These are phyloP conservation scores for Dermochelys coriacea DNA, from an alignment of 2,797 vertebrate species.

Conservation along the genomic window DNA sequence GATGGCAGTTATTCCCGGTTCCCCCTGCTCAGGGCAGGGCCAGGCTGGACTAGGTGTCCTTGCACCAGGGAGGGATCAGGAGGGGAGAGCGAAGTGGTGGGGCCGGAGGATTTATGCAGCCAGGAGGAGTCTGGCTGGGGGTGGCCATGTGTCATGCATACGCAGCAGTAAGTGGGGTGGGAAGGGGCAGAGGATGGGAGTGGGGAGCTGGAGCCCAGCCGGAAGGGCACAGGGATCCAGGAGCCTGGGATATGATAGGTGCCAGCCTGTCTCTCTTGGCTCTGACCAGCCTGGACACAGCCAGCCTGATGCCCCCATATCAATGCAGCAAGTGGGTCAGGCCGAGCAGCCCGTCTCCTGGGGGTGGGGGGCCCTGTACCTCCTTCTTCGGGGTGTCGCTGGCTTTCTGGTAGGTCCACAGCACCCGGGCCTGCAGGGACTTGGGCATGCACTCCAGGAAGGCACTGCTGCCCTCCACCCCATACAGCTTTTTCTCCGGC, in stretches of 20 bases:
- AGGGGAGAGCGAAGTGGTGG: too few species aligned
- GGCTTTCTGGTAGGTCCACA: constrained; percentile 92
- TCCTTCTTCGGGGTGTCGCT: constrained; percentile 82
- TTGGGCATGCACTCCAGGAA: constrained; percentile 88
- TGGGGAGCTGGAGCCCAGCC: background rate
- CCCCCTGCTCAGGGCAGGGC: background rate
- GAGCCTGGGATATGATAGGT: too few species aligned
- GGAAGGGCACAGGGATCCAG: too few species aligned
- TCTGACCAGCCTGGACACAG: background rate
- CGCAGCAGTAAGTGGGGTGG: background rate
- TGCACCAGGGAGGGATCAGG: background rate
- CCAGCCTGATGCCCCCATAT: background rate
- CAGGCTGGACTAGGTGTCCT: background rate
- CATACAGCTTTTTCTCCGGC: constrained; percentile 90
- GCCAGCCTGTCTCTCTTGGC: background rate
- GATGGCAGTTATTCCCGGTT: background rate
- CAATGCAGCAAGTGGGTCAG: too few species aligned
- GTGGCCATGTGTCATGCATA: background rate
- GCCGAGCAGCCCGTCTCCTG: background rate
- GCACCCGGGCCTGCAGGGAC: constrained; percentile 91
- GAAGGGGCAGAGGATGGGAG: background rate
- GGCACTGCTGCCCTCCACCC: constrained; percentile 83
- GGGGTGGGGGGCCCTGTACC: constrained; percentile 77
- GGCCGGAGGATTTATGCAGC: background rate
- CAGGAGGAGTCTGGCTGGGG: background rate